phyloP scores from a whole-genome alignment of 2,113 vertebrate species.

The Cercopithecus mona region DNA sequence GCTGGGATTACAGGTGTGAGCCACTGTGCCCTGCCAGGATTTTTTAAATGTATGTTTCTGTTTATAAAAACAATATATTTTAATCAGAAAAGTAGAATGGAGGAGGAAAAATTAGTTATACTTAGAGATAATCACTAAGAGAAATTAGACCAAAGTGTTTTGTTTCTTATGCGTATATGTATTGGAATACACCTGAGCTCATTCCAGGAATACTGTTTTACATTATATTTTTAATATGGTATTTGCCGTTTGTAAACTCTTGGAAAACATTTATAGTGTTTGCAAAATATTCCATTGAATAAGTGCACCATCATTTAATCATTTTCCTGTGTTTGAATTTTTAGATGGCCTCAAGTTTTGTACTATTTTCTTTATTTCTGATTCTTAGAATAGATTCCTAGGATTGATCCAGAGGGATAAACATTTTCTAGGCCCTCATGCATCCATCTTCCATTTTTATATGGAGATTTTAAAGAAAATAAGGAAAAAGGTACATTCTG shows the following conservation, averaged over 20 bases:
- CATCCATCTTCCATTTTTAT: slow-evolving; percentile 13
- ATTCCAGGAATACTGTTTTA: neutral
- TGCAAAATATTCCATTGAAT: neutral
- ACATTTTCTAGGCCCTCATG: neutral
- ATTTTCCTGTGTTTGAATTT: neutral
- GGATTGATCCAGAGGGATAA: neutral
- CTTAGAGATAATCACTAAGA: neutral
- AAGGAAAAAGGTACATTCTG: neutral
- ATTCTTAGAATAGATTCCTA: neutral
- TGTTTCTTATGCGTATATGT: neutral
- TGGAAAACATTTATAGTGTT: neutral
- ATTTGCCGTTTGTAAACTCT: neutral
- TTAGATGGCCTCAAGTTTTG: neutral
- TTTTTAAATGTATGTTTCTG: neutral
- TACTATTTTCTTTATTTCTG: neutral
- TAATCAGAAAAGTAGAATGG: neutral
- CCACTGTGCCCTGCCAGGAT: too few species aligned
- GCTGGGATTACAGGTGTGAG: too few species aligned
- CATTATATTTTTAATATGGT: neutral
- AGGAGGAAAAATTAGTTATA: neutral
- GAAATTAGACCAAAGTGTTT: neutral
- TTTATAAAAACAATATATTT: slow-evolving; percentile 6
- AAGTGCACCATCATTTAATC: neutral
- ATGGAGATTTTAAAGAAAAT: neutral
- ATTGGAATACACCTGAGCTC: neutral